Conservation (phyloP, 2,888 invertebrate genomes). For the Falcaria lacertinaria region DNA sequence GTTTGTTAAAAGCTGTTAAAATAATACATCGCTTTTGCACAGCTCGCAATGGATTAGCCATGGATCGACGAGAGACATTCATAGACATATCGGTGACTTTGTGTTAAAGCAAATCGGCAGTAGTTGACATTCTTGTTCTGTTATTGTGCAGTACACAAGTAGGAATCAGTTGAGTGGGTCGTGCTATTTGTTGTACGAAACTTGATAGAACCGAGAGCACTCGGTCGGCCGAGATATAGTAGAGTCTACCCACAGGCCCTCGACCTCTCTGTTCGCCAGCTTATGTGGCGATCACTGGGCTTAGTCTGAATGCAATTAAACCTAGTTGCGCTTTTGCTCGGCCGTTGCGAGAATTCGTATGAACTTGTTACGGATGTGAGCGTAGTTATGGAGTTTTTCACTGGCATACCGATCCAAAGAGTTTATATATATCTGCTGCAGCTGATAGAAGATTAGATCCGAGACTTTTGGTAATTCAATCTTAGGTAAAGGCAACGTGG, state of each 20-base stretch:
- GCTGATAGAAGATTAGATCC: too few species aligned
- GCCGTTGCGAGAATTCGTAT: conserved; percentile 20
- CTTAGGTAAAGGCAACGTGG: too few species aligned
- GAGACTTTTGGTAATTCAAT: too few species aligned
- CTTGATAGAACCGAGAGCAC: conserved; percentile 45
- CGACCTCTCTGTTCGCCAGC: conserved; percentile 50
- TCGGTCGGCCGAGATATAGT: conserved; percentile 36
- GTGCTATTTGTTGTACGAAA: conserved; percentile 47
- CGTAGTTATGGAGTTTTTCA: too few species aligned
- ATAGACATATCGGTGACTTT: too few species aligned
- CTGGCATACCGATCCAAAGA: too few species aligned
- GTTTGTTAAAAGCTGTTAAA: too few species aligned
- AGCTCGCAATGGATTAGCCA: too few species aligned
- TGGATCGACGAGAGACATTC: too few species aligned
- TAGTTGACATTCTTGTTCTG: conserved; percentile 12
- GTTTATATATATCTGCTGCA: too few species aligned
- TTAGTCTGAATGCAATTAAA: conserved; percentile 69
- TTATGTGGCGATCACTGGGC: conserved; percentile 58
- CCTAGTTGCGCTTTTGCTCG: conserved; percentile 40
- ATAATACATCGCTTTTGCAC: too few species aligned
- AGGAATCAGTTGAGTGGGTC: conserved; percentile 25
- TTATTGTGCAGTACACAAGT: conserved; percentile 22
- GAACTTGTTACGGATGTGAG: conserved; percentile 18
- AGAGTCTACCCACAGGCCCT: conserved; percentile 46
- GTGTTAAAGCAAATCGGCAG: too few species aligned